A percentile compares a stretch with the other conserved stretches of the same genome.
Conservation (phyloP, 2,797 vertebrate genomes). For the Hoplostethus atlanticus region DNA sequence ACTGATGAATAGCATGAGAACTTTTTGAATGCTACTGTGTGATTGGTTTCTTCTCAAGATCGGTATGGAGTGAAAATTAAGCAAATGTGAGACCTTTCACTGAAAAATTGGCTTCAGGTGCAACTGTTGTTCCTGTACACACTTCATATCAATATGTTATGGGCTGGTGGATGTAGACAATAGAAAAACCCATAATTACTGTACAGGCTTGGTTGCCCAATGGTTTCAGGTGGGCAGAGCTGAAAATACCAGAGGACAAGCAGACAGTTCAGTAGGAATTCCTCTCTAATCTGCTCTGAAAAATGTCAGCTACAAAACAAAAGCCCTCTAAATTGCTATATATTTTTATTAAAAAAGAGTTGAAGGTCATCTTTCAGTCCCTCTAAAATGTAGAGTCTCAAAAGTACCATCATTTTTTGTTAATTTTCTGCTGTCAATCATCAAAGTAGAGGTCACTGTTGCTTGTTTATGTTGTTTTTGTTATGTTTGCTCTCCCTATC, state of each 20-base stretch:
- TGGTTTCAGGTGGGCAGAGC: background rate
- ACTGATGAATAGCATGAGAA: background rate
- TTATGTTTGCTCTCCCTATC: no score
- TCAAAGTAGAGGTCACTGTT: no score
- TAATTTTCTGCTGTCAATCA: no score
- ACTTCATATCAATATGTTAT: constrained; percentile 19
- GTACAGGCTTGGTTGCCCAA: constrained; percentile 1
- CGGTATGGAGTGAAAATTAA: no score
- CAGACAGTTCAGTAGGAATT: background rate
- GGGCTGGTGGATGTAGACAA: background rate
- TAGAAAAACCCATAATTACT: constrained; percentile 14
- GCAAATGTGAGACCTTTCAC: background rate
- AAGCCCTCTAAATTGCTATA: background rate
- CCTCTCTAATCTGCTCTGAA: background rate
- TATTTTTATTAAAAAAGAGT: no score
- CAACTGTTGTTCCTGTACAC: constrained; percentile 13
- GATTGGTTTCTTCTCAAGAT: no score
- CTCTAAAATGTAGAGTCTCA: no score
- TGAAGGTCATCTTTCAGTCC: no score
- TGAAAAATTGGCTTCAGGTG: background rate
- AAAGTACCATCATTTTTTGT: no score
- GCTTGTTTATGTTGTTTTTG: no score
- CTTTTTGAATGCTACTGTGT: no score
- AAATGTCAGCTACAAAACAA: background rate
- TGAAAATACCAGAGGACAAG: background rate